These are phyloP conservation scores for Sporophila hypoxantha DNA, from an alignment of 2,113 vertebrate species.

Conservation along the genomic window DNA sequence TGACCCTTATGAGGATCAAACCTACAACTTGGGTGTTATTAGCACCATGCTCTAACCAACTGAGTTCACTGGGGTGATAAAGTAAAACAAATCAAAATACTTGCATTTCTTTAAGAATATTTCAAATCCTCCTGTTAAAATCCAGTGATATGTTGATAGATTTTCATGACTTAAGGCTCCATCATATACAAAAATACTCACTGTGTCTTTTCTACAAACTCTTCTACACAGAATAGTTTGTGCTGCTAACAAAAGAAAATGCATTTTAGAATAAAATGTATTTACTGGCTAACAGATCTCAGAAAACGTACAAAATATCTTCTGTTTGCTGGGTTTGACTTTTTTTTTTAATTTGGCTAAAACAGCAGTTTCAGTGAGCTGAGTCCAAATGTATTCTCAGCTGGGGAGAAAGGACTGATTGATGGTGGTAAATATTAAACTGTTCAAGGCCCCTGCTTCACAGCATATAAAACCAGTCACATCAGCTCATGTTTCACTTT, in stretches of 20 bases:
- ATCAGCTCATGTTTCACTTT: conserved; percentile 58
- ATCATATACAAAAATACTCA: not conserved
- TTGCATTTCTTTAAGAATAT: not conserved
- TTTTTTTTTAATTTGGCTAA: not conserved
- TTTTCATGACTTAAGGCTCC: not conserved
- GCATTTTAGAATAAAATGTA: not conserved
- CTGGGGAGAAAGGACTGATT: conserved; percentile 41
- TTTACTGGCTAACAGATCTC: not conserved
- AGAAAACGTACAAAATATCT: not conserved
- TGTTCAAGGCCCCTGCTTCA: conserved; percentile 25
- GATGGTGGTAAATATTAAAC: conserved; percentile 51
- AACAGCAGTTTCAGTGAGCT: not conserved
- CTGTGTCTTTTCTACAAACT: not conserved
- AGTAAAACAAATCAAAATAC: not conserved
- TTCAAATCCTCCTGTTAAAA: not conserved
- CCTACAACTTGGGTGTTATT: not conserved
- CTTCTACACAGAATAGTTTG: not conserved
- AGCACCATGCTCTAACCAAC: not conserved
- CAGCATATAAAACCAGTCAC: conserved; percentile 47
- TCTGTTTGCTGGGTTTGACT: not conserved
- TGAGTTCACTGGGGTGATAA: not conserved
- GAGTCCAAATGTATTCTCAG: conserved; percentile 32
- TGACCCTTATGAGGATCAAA: not conserved
- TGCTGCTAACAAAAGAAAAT: not conserved
- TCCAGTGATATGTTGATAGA: not conserved